Conservation (phyloP, 2,113 vertebrate genomes). For the Istiophorus platypterus region DNA sequence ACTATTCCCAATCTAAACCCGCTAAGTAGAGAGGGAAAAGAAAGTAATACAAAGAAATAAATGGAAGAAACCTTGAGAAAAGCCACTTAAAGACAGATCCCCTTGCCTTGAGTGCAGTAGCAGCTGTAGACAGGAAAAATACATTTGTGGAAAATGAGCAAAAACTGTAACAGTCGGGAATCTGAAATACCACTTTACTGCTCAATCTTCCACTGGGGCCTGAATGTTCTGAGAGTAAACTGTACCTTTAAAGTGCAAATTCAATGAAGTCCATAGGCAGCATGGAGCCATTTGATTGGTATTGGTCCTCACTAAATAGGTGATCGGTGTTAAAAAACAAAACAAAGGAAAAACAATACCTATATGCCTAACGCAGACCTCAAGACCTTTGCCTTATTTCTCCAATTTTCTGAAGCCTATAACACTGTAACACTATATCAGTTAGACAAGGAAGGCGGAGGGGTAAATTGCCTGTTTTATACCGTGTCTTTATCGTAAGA, state of each 20-base stretch:
- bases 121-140: neutral
- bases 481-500: slow-evolving; percentile 69
- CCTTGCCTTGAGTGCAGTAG: neutral
- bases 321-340: neutral
- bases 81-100: neutral
- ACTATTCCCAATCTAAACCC: neutral
- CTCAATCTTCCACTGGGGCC: neutral
- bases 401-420: slow-evolving; percentile 40
- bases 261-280: slow-evolving; percentile 53
- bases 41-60: neutral
- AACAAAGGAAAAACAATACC: slow-evolving; percentile 52
- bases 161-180: neutral
- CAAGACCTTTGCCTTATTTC: slow-evolving; percentile 43
- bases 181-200: neutral
- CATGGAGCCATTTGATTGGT: slow-evolving; percentile 54
- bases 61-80: neutral
- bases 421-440: slow-evolving; percentile 61
- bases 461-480: slow-evolving; percentile 57
- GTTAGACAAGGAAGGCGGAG: slow-evolving; percentile 51
- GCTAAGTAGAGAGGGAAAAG: neutral
- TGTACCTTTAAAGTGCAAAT: slow-evolving; percentile 39
- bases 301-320: slow-evolving; percentile 46
- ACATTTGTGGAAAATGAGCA: neutral
- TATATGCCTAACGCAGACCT: slow-evolving; percentile 31
- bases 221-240: slow-evolving; percentile 6